Conservation (phyloP, 2,113 vertebrate species). For the Sclerurus mexicanus region DNA sequence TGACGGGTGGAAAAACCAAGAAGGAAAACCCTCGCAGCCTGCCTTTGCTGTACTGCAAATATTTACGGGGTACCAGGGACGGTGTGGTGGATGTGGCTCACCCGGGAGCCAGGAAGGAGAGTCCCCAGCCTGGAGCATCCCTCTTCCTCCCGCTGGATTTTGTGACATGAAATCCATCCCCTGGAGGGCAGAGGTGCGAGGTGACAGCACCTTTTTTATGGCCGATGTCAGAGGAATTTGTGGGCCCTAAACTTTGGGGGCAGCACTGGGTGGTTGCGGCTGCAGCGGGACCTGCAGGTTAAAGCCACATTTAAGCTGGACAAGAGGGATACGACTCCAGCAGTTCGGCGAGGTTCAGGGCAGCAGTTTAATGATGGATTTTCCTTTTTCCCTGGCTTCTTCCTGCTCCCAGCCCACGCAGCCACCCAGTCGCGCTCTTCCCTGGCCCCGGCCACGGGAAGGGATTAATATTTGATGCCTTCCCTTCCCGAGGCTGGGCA, state of each 20-base stretch:
- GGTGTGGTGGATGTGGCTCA: not conserved
- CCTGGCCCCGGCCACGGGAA: not conserved
- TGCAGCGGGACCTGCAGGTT: not conserved
- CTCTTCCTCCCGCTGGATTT: rapidly evolving
- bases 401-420: rapidly evolving
- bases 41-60: rapidly evolving
- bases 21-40: rapidly evolving
- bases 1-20: not conserved
- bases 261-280: rapidly evolving
- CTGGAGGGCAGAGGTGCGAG: rapidly evolving
- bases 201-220: rapidly evolving
- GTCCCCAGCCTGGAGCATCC: not conserved
- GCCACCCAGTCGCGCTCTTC: not conserved
- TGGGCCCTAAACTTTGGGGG: not conserved
- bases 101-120: rapidly evolving
- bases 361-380: rapidly evolving
- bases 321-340: not conserved
- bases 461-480: constrained; percentile 73
- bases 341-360: rapidly evolving
- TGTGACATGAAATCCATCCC: rapidly evolving
- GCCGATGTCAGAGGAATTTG: rapidly evolving
- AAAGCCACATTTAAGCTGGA: no score
- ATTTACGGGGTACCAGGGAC: rapidly evolving
- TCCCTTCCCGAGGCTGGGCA: not conserved
- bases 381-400: not conserved